Evolutionary conservation across 1,140 invertebrate genomes (phyloP).

Genomic region (Lanistes nyassanus): DNA sequence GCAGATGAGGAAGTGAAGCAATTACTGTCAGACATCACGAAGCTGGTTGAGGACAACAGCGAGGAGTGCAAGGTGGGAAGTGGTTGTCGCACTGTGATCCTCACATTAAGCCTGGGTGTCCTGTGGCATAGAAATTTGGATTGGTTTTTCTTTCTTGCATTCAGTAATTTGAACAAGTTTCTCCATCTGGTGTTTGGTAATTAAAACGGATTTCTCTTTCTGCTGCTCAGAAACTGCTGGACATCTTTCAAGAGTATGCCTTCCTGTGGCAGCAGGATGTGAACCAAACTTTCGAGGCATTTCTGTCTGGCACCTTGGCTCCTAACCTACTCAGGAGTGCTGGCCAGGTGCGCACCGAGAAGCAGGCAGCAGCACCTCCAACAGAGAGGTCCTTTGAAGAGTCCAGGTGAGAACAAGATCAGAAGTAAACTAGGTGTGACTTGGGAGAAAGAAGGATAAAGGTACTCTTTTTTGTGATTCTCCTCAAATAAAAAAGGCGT

Average conservation of each 20-base stretch:
- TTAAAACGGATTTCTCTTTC: not conserved
- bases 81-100: not conserved
- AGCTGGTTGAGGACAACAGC: constrained; percentile 60
- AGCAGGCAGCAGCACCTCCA: constrained; percentile 32
- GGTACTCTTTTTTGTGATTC: too few relatives aligned
- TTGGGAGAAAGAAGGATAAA: too few relatives aligned
- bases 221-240: constrained; percentile 51
- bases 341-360: constrained; percentile 38
- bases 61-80: constrained; percentile 61
- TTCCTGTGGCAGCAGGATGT: constrained; percentile 66
- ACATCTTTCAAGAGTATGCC: constrained; percentile 60
- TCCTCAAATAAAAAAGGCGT: too few relatives aligned
- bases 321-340: constrained; percentile 57
- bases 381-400: constrained; percentile 47
- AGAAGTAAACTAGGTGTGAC: not conserved
- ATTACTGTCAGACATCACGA: constrained; percentile 57
- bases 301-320: constrained; percentile 57
- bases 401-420: constrained; percentile 48
- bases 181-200: not conserved
- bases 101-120: not conserved
- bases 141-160: too few relatives aligned
- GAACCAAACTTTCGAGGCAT: constrained; percentile 64
- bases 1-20: constrained; percentile 62
- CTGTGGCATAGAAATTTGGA: not conserved
- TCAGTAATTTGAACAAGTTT: too few relatives aligned